Percentiles rank a stretch among this genome's conserved stretches.
Evolutionary conservation across 1,140 invertebrate species (phyloP).

Genomic region (Cataglyphis hispanica): DNA sequence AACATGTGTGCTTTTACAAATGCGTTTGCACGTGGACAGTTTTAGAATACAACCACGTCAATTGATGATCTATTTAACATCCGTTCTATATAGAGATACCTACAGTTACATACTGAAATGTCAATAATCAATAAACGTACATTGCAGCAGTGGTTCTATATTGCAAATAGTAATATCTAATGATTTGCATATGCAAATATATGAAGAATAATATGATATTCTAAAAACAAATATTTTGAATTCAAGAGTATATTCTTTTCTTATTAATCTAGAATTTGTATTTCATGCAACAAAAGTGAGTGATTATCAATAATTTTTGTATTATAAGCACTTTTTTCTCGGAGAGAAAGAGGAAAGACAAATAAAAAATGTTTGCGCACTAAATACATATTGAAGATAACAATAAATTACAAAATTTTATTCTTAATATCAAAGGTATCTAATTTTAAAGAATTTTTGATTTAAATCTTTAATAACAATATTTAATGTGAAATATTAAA

Average conservation of each 20-base stretch:
- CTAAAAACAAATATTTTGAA: not conserved
- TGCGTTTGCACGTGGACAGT: slow-evolving; percentile 15
- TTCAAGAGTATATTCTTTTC: not conserved
- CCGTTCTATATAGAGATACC: not conserved
- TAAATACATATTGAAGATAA: not conserved
- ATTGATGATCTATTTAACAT: slow-evolving; percentile 50
- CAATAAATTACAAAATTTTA: not conserved
- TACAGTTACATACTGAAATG: slow-evolving; percentile 12
- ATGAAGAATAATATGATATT: too few relatives aligned
- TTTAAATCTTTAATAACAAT: not conserved
- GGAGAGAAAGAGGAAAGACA: not conserved
- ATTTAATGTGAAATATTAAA: not conserved
- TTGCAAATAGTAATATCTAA: slow-evolving; percentile 7
- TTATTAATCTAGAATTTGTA: not conserved
- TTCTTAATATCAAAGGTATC: not conserved
- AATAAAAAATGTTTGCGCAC: not conserved
- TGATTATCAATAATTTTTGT: not conserved
- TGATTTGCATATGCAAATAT: not conserved
- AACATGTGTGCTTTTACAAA: slow-evolving; percentile 15
- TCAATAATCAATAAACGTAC: slow-evolving; percentile 53
- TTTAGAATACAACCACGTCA: slow-evolving; percentile 45
- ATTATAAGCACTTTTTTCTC: not conserved
- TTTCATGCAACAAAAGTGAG: not conserved
- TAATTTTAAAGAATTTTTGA: not conserved
- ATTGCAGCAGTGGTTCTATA: not conserved